These are phyloP conservation scores for cattle (Bos taurus) DNA, from an alignment of 2,113 vertebrate genomes.

Conservation along the genomic window ARS-UCD2.0 NC_037328.1:75506001-75506500, in stretches of 20 bases:
- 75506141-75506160: not conserved
- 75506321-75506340: constrained; percentile 6
- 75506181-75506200: not conserved
- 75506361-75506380: not conserved
- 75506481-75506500: not conserved
- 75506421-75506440: not conserved
- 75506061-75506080: not conserved
- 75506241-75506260: accelerated
- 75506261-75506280: accelerated
- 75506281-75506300: not conserved
- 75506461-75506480: not conserved
- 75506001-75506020: not conserved
- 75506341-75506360: not conserved
- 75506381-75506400: not conserved
- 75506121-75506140: accelerated
- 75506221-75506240: not conserved
- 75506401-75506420: not conserved
- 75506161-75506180: not conserved
- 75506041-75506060: not conserved
- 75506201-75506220: not conserved
- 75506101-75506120: not conserved
- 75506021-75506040: not conserved
- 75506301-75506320: not conserved
- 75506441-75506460: not conserved
- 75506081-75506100: not conserved